phyloP scores from a whole-genome alignment of 2,797 vertebrate genomes.

The Pipistrellus kuhlii region DNA sequence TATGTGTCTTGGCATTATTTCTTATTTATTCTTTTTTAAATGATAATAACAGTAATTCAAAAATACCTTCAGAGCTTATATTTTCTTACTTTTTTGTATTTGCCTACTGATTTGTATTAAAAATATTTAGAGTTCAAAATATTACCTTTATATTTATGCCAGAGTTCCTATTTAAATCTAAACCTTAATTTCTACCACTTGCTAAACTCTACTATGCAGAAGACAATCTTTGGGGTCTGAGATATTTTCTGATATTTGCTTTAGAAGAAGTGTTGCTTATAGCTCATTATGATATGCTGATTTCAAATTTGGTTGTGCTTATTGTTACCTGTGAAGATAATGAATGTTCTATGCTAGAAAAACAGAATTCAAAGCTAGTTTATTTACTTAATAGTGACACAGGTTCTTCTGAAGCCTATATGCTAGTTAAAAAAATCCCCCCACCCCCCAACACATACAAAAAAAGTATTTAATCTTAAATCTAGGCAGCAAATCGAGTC shows the following conservation, averaged over 20 bases:
- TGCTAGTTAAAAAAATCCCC: neutral
- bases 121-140: slow-evolving; percentile 44
- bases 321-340: neutral
- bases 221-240: neutral
- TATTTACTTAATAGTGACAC: neutral
- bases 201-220: slow-evolving; percentile 22
- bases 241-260: neutral
- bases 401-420: neutral
- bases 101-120: slow-evolving; percentile 4
- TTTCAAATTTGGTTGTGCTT: neutral
- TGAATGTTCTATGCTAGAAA: neutral
- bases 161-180: slow-evolving; percentile 41
- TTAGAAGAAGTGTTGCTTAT: neutral
- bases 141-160: neutral
- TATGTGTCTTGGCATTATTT: neutral
- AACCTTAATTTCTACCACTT: slow-evolving; percentile 52
- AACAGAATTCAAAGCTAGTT: neutral
- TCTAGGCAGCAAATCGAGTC: neutral
- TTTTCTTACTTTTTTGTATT: slow-evolving; percentile 2
- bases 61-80: slow-evolving; percentile 58
- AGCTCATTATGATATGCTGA: neutral
- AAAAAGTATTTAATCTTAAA: neutral
- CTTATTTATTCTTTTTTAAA: neutral
- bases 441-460: too few relatives aligned
- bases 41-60: slow-evolving; percentile 23